Conservation (phyloP, 2,888 invertebrate genomes). For the Andrena bicolor region DNA sequence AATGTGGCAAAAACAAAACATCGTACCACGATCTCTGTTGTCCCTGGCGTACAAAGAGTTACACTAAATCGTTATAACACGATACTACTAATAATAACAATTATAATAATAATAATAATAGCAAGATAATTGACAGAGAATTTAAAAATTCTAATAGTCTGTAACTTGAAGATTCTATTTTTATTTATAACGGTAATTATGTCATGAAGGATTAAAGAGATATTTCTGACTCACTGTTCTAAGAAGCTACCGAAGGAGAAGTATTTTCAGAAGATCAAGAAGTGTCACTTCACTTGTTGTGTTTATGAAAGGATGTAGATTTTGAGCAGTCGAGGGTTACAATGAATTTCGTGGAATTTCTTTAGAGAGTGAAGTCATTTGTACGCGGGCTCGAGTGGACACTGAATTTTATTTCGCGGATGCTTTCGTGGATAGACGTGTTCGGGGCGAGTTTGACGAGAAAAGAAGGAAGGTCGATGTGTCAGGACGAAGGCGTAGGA, state of each 20-base stretch:
- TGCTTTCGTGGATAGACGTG: neutral
- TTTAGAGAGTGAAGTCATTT: conserved; percentile 5
- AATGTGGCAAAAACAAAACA: conserved; percentile 29
- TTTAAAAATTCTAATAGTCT: too few species aligned
- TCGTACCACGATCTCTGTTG: neutral
- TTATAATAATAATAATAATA: neutral
- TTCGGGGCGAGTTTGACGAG: conserved; percentile 8
- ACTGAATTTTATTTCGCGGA: conserved; percentile 27
- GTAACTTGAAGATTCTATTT: too few species aligned
- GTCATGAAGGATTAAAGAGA: neutral
- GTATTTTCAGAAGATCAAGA: neutral
- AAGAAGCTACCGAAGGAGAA: neutral
- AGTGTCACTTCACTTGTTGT: conserved; percentile 40
- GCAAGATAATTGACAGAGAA: too few species aligned
- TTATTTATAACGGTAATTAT: neutral
- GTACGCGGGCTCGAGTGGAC: conserved; percentile 13
- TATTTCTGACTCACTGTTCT: neutral
- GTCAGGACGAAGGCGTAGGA: conserved; percentile 79
- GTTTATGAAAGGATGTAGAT: neutral
- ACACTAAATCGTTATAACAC: neutral
- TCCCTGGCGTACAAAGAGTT: neutral
- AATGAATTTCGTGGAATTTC: conserved; percentile 7
- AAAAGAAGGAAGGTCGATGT: conserved; percentile 64
- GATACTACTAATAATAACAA: neutral
- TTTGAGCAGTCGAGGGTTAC: neutral